Percentiles rank a stretch among this genome's conserved stretches.
phyloP scores from a whole-genome alignment of 2,797 vertebrate genomes.

The Corythornis leucogaster region DNA sequence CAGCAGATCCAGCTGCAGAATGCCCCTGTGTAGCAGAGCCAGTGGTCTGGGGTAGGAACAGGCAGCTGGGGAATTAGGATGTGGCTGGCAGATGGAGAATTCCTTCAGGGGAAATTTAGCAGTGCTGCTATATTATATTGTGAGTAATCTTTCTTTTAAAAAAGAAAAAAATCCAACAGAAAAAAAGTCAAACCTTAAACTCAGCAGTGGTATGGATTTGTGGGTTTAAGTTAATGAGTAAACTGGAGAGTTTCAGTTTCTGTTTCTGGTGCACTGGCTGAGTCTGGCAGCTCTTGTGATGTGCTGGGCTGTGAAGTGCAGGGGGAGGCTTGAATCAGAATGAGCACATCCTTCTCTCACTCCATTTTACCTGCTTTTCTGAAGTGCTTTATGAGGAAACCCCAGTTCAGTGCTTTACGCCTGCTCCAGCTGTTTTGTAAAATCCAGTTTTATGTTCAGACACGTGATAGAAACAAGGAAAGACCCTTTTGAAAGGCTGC shows the following conservation, averaged over 20 bases:
- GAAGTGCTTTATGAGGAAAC: background rate
- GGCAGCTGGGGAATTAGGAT: background rate
- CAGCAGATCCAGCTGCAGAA: background rate
- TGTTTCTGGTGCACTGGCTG: background rate
- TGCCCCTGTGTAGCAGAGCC: background rate
- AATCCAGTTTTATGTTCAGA: background rate
- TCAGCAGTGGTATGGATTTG: too few species aligned
- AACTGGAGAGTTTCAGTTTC: background rate
- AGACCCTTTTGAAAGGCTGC: background rate
- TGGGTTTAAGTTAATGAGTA: background rate
- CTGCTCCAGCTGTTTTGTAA: background rate
- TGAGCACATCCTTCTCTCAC: background rate
- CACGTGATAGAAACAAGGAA: background rate
- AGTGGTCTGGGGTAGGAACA: background rate
- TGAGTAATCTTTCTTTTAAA: background rate
- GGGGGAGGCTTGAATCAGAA: background rate
- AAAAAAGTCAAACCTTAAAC: background rate
- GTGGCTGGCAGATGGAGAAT: background rate
- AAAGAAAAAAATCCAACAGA: background rate
- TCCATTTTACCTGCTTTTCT: background rate
- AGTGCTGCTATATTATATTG: background rate
- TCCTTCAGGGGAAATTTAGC: background rate
- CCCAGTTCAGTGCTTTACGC: background rate
- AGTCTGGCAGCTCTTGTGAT: background rate
- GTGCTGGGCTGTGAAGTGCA: background rate